Conservation (phyloP, 2,113 vertebrate genomes). For the Limnothrissa miodon region DNA sequence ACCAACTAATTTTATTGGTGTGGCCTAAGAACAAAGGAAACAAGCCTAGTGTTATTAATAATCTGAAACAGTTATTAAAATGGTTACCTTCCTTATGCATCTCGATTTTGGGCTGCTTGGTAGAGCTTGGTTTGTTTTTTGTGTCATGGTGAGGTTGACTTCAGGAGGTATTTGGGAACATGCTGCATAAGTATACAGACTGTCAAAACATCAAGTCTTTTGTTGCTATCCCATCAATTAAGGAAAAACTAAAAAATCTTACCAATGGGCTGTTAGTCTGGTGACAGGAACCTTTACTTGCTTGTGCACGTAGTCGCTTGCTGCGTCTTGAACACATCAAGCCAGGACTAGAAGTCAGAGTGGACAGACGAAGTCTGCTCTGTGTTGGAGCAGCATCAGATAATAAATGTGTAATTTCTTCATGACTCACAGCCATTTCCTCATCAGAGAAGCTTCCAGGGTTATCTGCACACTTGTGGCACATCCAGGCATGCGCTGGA, state of each 20-base stretch:
- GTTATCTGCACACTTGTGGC: slow-evolving; percentile 47
- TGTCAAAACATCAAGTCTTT: background rate
- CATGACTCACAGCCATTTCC: slow-evolving; percentile 55
- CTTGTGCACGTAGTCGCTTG: slow-evolving; percentile 43
- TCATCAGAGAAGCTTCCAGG: slow-evolving; percentile 4
- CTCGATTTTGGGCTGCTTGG: background rate
- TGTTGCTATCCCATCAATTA: background rate
- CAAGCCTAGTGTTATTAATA: background rate
- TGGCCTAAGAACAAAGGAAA: background rate
- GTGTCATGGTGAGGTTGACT: background rate
- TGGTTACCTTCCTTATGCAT: background rate
- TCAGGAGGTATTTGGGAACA: slow-evolving; percentile 56
- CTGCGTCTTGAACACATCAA: slow-evolving; percentile 33
- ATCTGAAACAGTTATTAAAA: background rate
- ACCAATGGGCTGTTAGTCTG: slow-evolving; percentile 22
- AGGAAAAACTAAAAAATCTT: background rate
- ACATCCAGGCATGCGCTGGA: slow-evolving; percentile 49
- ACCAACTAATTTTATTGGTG: too few relatives aligned
- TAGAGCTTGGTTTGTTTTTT: slow-evolving; percentile 14
- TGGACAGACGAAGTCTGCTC: slow-evolving; percentile 51
- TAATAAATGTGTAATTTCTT: slow-evolving; percentile 51
- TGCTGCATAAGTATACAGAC: slow-evolving; percentile 44
- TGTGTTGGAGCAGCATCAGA: slow-evolving; percentile 42
- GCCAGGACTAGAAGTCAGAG: slow-evolving; percentile 5
- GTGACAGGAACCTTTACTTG: background rate